Conservation (phyloP, 2,888 invertebrate species). For the Thymelicus lineola region DNA sequence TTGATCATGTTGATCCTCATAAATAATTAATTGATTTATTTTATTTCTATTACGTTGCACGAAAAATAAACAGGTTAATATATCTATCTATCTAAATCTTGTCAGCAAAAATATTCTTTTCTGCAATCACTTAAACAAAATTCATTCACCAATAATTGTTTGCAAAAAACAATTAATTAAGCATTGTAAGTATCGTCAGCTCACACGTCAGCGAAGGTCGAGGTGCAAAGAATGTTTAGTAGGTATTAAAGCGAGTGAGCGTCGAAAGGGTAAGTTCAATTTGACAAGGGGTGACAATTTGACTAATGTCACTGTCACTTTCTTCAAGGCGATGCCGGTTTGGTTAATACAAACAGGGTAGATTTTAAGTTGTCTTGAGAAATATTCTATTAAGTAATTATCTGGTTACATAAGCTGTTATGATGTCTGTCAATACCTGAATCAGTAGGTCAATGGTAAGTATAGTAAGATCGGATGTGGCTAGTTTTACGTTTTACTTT, state of each 20-base stretch:
- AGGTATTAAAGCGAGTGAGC: conserved; percentile 65
- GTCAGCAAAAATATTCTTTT: no score
- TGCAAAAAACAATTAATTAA: neutral
- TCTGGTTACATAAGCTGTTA: neutral
- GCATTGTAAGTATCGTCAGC: conserved; percentile 58
- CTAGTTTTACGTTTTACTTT: no score
- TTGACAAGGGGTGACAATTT: conserved; percentile 82
- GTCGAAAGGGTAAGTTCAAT: conserved; percentile 68
- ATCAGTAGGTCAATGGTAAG: no score
- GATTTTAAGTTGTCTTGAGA: neutral
- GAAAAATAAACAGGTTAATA: no score
- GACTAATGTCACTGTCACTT: conserved; percentile 78
- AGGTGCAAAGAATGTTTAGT: conserved; percentile 51
- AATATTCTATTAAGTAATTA: neutral
- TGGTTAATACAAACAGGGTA: conserved; percentile 29
- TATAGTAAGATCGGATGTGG: no score
- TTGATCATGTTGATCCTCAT: no score
- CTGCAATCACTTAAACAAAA: no score
- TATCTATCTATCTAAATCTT: no score
- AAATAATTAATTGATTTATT: no score
- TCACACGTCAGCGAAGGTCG: conserved; percentile 55
- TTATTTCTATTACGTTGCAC: no score
- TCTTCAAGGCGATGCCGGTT: conserved; percentile 52
- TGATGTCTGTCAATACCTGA: no score
- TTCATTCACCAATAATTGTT: neutral